Percentiles rank a stretch among this genome's conserved stretches.
Evolutionary conservation across 2,797 vertebrate species (phyloP).

Genomic region (Sus cebifrons): DNA sequence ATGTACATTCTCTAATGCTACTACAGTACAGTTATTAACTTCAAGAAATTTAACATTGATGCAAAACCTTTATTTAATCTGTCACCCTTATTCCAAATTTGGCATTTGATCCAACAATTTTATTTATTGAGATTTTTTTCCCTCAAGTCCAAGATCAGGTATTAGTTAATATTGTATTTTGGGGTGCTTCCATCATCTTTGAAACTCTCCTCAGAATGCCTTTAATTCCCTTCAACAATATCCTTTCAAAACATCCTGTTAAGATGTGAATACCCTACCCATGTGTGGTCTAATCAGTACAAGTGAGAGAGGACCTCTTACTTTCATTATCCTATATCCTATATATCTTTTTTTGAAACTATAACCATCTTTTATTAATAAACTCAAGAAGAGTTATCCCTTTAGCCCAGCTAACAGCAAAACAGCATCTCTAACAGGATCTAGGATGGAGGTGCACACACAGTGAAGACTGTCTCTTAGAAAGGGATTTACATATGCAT

Average conservation of each 20-base stretch:
- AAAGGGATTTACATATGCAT: neutral
- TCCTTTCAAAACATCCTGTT: neutral
- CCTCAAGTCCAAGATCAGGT: neutral
- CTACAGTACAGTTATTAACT: neutral
- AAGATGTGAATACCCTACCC: neutral
- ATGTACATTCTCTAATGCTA: neutral
- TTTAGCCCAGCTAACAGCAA: neutral
- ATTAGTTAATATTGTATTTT: neutral
- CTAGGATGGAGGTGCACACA: neutral
- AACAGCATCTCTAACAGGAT: neutral
- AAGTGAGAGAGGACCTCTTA: neutral
- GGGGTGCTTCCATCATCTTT: neutral
- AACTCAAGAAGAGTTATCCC: neutral
- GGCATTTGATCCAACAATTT: neutral
- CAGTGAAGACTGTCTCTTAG: neutral
- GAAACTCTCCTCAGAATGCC: neutral
- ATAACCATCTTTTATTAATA: constrained; percentile 74
- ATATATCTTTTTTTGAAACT: neutral
- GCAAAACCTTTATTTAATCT: neutral
- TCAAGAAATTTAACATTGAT: neutral
- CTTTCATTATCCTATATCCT: neutral
- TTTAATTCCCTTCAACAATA: neutral
- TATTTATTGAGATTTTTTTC: neutral
- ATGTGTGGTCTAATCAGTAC: neutral
- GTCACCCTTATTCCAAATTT: neutral